These are phyloP conservation scores for Drosophila lacertosa DNA, from an alignment of 1,140 invertebrate genomes.

Conservation along the genomic window DNA sequence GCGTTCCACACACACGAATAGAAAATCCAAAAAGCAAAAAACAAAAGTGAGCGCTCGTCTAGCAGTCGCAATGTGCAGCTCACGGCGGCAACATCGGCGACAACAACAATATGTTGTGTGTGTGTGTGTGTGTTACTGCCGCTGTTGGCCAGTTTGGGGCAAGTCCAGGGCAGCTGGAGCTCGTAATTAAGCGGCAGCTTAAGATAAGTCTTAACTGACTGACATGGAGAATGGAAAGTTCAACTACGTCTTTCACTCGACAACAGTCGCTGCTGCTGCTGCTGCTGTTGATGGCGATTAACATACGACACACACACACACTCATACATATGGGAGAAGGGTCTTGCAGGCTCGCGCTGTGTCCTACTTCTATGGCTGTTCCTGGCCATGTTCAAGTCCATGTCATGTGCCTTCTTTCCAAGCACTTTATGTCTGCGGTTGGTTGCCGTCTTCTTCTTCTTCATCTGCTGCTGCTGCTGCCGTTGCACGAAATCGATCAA, in stretches of 20 bases:
- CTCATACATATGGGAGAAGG: slow-evolving; percentile 65
- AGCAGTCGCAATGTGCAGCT: slow-evolving; percentile 57
- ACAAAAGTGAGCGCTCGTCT: slow-evolving; percentile 57
- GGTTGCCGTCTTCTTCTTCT: slow-evolving; percentile 23
- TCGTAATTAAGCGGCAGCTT: slow-evolving; percentile 57
- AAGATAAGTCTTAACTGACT: slow-evolving; percentile 55
- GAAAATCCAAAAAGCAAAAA: slow-evolving; percentile 10
- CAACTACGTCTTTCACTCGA: slow-evolving; percentile 70
- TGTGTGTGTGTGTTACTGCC: no score
- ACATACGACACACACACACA: slow-evolving; percentile 63
- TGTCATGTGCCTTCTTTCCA: slow-evolving; percentile 69
- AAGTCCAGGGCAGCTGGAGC: slow-evolving; percentile 23
- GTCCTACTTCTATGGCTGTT: slow-evolving; percentile 69
- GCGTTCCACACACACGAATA: slow-evolving; percentile 56
- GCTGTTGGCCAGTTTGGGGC: slow-evolving; percentile 21
- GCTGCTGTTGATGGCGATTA: slow-evolving; percentile 66
- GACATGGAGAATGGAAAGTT: slow-evolving; percentile 71
- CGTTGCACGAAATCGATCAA: slow-evolving; percentile 80
- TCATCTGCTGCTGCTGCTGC: slow-evolving; percentile 26
- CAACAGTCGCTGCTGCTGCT: slow-evolving; percentile 17
- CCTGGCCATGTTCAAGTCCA: slow-evolving; percentile 76
- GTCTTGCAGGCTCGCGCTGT: slow-evolving; percentile 49
- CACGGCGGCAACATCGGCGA: slow-evolving; percentile 37
- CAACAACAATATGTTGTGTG: slow-evolving; percentile 36
- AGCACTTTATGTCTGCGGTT: slow-evolving; percentile 71